These are phyloP conservation scores for Dugesia japonica DNA, from an alignment of 2,888 invertebrate species.

Conservation along the genomic window DNA sequence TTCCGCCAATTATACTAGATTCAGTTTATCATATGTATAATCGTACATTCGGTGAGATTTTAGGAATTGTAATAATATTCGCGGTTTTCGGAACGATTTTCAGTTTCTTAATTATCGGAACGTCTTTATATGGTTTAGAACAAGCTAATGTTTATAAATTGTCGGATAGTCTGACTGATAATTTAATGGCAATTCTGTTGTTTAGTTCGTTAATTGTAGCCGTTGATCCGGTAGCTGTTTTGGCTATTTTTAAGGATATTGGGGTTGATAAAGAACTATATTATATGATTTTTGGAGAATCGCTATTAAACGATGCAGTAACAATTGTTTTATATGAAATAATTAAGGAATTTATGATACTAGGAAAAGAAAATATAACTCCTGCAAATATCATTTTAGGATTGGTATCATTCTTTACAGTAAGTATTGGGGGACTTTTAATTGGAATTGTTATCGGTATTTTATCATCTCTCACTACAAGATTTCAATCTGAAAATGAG, in stretches of 20 bases:
- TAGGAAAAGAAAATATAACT: constrained; percentile 36
- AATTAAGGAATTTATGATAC: constrained; percentile 49
- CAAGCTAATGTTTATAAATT: constrained; percentile 38
- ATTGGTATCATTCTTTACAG: constrained; percentile 50
- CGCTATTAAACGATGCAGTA: constrained; percentile 53
- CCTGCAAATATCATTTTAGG: constrained; percentile 46
- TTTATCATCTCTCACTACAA: constrained; percentile 41
- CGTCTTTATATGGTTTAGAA: constrained; percentile 39
- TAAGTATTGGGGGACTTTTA: constrained; percentile 50
- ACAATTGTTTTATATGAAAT: constrained; percentile 53
- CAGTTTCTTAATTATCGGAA: constrained; percentile 40
- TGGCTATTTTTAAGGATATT: constrained; percentile 52
- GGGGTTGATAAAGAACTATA: constrained; percentile 53
- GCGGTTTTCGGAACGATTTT: constrained; percentile 49
- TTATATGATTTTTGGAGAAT: constrained; percentile 54
- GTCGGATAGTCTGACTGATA: constrained; percentile 39
- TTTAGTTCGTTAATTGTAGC: constrained; percentile 53
- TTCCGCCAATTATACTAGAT: constrained; percentile 53
- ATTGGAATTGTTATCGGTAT: constrained; percentile 51
- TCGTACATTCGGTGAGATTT: constrained; percentile 51
- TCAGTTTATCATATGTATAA: constrained; percentile 53
- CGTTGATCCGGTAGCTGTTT: constrained; percentile 53
- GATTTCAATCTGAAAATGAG: constrained; percentile 47
- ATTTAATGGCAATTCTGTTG: constrained; percentile 44
- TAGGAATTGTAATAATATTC: constrained; percentile 52